Percentiles rank a stretch among this genome's conserved stretches.
Conservation (phyloP, 2,888 invertebrate species). For the Trilocha varians region DNA sequence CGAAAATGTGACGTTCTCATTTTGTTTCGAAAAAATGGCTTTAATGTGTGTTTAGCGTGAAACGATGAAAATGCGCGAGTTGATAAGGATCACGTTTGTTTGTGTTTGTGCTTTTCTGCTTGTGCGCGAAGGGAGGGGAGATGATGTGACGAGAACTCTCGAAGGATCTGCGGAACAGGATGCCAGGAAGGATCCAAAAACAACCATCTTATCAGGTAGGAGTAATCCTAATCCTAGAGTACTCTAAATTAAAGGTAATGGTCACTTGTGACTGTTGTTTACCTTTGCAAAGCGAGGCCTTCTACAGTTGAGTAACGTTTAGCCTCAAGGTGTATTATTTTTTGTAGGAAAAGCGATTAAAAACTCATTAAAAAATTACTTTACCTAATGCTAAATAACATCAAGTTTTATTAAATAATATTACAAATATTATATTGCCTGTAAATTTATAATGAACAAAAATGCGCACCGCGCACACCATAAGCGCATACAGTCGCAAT, state of each 20-base stretch:
- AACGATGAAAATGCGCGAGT: slow-evolving; percentile 57
- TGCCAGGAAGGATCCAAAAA: slow-evolving; percentile 40
- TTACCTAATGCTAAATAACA: no score
- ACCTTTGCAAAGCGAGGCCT: neutral
- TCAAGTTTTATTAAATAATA: no score
- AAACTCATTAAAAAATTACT: neutral
- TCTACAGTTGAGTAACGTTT: neutral
- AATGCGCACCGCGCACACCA: no score
- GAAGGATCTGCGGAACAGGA: slow-evolving; percentile 13
- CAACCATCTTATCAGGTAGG: slow-evolving; percentile 45
- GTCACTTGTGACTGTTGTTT: neutral
- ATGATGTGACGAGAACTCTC: slow-evolving; percentile 32
- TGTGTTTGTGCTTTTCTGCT: slow-evolving; percentile 51
- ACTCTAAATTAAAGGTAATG: no score
- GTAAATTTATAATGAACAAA: no score
- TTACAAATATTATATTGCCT: no score
- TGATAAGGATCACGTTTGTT: slow-evolving; percentile 52
- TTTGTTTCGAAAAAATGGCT: slow-evolving; percentile 46
- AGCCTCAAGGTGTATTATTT: neutral
- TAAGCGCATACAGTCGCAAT: no score
- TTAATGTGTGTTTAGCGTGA: slow-evolving; percentile 25
- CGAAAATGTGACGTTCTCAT: slow-evolving; percentile 66
- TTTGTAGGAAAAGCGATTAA: neutral
- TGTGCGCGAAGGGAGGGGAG: slow-evolving; percentile 40
- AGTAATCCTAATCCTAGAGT: no score